Evolutionary conservation across 2,113 vertebrate genomes (phyloP).

Genomic region (Mormyrus lacerda): DNA sequence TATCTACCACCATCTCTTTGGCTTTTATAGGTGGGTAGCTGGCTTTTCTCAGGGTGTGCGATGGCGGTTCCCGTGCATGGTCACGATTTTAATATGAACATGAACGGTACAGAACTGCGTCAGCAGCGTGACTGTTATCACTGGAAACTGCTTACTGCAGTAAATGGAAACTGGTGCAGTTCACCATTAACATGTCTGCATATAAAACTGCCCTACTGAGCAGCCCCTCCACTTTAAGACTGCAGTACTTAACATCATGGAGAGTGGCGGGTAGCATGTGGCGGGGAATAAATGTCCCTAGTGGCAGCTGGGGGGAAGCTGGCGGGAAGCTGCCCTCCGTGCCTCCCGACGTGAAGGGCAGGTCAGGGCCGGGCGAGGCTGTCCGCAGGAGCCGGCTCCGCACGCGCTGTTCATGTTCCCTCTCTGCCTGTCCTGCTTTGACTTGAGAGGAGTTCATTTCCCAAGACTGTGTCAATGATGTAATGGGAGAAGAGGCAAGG

Average conservation of each 20-base stretch:
- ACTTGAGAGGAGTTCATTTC: not conserved
- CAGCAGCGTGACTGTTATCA: constrained; percentile 21
- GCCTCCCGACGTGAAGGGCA: not conserved
- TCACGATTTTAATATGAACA: not conserved
- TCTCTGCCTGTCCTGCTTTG: not conserved
- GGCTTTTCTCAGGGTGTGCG: not conserved
- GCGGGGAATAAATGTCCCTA: not conserved
- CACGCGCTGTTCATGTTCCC: not conserved
- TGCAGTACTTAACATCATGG: not conserved
- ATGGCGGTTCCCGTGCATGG: not conserved
- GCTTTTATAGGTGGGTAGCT: not conserved
- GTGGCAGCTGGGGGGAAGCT: not conserved
- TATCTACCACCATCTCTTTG: not conserved
- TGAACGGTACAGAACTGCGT: not conserved
- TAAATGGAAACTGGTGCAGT: constrained; percentile 39
- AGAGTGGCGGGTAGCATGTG: not conserved
- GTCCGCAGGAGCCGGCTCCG: not conserved
- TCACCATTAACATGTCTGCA: constrained; percentile 5
- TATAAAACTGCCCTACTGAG: not conserved
- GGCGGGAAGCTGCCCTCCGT: not conserved
- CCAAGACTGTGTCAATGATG: not conserved
- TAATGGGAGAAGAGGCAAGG: not conserved
- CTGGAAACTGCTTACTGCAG: constrained; percentile 30
- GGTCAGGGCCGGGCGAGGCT: not conserved
- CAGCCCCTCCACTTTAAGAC: not conserved